phyloP scores from a whole-genome alignment of 2,113 vertebrate species.

The Pituophis catenifer region DNA sequence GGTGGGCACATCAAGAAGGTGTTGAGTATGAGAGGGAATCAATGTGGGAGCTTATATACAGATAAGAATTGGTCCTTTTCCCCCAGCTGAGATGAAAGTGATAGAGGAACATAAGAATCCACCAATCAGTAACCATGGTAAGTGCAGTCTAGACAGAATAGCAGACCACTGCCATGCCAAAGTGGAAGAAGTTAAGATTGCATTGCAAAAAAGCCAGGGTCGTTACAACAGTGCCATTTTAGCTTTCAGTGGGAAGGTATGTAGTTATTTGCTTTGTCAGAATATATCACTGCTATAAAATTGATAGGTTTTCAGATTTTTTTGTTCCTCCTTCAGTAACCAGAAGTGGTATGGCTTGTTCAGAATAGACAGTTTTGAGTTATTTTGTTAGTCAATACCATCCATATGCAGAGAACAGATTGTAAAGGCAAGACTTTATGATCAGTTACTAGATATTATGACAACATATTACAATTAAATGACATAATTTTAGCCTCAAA shows the following conservation, averaged over 20 bases:
- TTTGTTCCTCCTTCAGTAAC: conserved; percentile 48
- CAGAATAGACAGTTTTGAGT: conserved; percentile 53
- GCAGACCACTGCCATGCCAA: background rate
- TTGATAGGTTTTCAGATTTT: background rate
- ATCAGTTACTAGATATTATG: conserved; percentile 54
- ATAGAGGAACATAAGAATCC: background rate
- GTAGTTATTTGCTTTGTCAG: background rate
- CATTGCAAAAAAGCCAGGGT: background rate
- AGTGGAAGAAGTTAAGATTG: background rate
- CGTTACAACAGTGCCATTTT: background rate
- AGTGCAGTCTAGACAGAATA: background rate
- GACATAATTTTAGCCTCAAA: conserved; percentile 45
- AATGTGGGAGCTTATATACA: background rate
- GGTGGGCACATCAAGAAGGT: background rate
- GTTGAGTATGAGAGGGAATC: background rate
- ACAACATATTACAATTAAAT: conserved; percentile 33
- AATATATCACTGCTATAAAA: background rate
- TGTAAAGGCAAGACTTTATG: conserved; percentile 47
- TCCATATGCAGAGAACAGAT: conserved; percentile 61
- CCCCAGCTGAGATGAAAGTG: background rate
- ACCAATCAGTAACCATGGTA: background rate
- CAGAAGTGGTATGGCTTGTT: conserved; percentile 47
- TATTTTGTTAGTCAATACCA: conserved; percentile 56
- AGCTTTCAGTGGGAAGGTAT: background rate
- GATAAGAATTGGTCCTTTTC: background rate